Evolutionary conservation across 2,113 vertebrate species (phyloP), one percentile per base, ranked within the genome.

Genomic region (Rhea pennata): DNA sequence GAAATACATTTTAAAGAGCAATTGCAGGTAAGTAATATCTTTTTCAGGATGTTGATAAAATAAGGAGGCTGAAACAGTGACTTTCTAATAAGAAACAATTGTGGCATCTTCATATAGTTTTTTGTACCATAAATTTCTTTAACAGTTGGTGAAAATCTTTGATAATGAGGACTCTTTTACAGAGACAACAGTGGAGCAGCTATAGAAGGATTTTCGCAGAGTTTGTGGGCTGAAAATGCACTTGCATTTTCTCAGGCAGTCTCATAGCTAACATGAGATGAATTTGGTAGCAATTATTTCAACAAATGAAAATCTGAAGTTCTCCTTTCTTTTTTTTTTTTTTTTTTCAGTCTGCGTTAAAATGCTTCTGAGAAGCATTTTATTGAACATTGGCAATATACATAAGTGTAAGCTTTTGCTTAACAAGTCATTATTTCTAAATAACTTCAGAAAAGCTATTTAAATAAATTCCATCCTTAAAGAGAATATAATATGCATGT

Each of bases 21-120:
- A 2, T 22, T 69, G 48, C 54, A 83, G 95, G 88, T 95, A 95
- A 97, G 95, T 94, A 39, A 27, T 27, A 33, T 22, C 12, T 76
- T 70, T 69, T 56, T 75, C 64, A 65, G 39, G 36, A 31, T 67
- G 27, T 33, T 72, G 85, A 8, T 71, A 27, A 87, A 80, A 66
- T 29, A 74, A 65, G 31, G 9, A 92, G 51, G 26, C 40, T 50
- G 59, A 74, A 67, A 70, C 15, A 78, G 9, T 69, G 42, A 33
- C n/a, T 83, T 90, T 21, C 29, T 67, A 51, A 36, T 77, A 39
- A 71, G 53, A 64, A 70, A 69, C 40, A 71, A 16, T 33, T 69
- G 53, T 29, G 51, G n/a, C 69, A 42, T 39, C 53, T 94, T 65
- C 77, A 15, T 22, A 1, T 64, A 40, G 46, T 64, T 81, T 79